Conservation (phyloP, 2,888 invertebrate genomes). For the Mimachlamys varia region DNA sequence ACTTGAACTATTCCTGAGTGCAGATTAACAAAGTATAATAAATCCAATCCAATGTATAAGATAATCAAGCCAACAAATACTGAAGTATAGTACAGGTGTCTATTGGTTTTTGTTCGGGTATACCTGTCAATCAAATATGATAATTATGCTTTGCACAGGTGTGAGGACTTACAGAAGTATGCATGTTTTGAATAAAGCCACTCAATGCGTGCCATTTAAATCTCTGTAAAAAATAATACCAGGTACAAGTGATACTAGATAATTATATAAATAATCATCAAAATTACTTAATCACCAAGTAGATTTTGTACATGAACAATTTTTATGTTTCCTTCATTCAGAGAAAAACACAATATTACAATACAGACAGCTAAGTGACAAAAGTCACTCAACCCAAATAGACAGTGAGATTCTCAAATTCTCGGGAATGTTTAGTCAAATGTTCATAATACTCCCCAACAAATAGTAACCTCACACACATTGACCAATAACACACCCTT, state of each 20-base stretch:
- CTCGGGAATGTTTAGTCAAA: not conserved
- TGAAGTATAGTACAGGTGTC: not conserved
- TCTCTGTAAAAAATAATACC: not conserved
- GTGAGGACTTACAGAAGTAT: not conserved
- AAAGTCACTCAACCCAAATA: not conserved
- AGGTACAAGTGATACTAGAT: not conserved
- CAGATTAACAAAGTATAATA: not conserved
- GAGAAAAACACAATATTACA: not conserved
- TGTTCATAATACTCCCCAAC: no score
- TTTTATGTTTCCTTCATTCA: not conserved
- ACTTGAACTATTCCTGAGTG: not conserved
- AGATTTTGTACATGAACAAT: not conserved
- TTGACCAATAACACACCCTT: not conserved
- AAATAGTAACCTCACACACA: not conserved
- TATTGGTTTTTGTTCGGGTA: not conserved
- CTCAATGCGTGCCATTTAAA: not conserved
- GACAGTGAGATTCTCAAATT: not conserved
- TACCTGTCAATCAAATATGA: slow-evolving; percentile 1
- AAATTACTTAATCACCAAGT: slow-evolving; percentile 10
- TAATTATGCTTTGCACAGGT: not conserved
- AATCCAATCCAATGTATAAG: not conserved
- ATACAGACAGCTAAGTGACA: not conserved
- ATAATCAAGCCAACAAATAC: not conserved
- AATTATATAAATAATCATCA: not conserved
- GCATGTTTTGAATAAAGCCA: not conserved